These are phyloP conservation scores for Quadroppia sp. DNA, from an alignment of 2,888 invertebrate species.

Conservation along the genomic window DNA sequence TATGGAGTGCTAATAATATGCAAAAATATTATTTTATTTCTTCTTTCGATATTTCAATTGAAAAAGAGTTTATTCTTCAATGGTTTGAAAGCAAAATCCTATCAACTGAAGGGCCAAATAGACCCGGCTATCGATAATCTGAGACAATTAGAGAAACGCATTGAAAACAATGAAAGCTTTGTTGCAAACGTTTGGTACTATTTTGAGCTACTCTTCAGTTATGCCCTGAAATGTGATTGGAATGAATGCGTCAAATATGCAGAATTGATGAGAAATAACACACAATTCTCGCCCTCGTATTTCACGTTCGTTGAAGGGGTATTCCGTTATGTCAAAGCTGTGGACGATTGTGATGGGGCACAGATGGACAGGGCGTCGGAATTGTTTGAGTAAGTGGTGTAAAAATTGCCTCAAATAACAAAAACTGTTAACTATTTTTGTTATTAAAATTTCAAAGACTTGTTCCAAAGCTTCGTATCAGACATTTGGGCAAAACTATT, in stretches of 20 bases:
- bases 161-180: too few relatives aligned
- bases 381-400: conserved; percentile 28
- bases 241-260: conserved; percentile 37
- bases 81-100: too few relatives aligned
- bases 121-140: too few relatives aligned
- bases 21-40: too few relatives aligned
- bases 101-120: too few relatives aligned
- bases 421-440: background rate
- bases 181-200: too few relatives aligned
- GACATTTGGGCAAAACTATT: conserved; percentile 36
- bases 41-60: too few relatives aligned
- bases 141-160: too few relatives aligned
- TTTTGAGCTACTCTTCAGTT: conserved; percentile 34
- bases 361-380: conserved; percentile 8
- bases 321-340: conserved; percentile 30
- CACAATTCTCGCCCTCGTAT: conserved; percentile 28
- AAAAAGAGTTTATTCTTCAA: too few relatives aligned
- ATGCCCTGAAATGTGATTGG: conserved; percentile 35
- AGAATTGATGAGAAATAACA: conserved; percentile 8
- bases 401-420: too few relatives aligned
- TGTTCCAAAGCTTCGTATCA: conserved; percentile 26
- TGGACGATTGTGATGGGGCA: background rate
- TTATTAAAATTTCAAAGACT: background rate
- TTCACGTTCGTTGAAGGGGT: conserved; percentile 26
- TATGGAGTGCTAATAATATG: too few relatives aligned